These are phyloP conservation scores for Ashinkailepas kermadecensis DNA, from an alignment of 2,888 invertebrate genomes.

Conservation along the genomic window DNA sequence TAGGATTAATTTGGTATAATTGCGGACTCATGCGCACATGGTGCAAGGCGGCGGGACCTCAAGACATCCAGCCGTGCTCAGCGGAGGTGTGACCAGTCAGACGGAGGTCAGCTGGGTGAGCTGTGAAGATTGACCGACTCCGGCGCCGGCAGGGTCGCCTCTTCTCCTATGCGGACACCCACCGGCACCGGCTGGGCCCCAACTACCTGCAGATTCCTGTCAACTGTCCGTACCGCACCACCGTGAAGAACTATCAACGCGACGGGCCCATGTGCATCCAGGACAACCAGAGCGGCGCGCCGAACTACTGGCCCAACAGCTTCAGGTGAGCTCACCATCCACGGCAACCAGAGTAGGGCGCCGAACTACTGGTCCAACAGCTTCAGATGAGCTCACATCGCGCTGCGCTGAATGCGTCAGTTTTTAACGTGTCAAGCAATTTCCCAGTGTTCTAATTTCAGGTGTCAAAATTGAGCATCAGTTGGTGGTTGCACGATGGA, in stretches of 20 bases:
- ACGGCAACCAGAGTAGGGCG: constrained; percentile 60
- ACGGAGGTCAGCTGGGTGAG: too few species aligned
- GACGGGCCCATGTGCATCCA: constrained; percentile 71
- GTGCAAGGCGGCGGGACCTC: too few species aligned
- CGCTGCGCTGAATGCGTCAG: too few species aligned
- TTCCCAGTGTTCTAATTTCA: too few species aligned
- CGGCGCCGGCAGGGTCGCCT: constrained; percentile 53
- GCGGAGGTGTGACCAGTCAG: too few species aligned
- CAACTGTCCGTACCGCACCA: constrained; percentile 72
- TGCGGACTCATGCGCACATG: too few species aligned
- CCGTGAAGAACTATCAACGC: constrained; percentile 67
- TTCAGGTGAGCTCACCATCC: constrained; percentile 47
- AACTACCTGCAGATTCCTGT: constrained; percentile 90
- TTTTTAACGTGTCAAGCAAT: too few species aligned
- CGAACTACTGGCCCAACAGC: constrained; percentile 95
- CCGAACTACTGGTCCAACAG: not conserved
- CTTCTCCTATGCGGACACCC: constrained; percentile 86
- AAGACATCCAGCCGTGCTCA: too few species aligned
- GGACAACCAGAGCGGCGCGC: constrained; percentile 75
- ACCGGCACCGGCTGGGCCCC: constrained; percentile 79
- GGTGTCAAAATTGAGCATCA: too few species aligned
- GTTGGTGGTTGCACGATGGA: too few species aligned
- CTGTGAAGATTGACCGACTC: too few species aligned
- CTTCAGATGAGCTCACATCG: not conserved
- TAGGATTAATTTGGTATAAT: too few species aligned